Conservation (phyloP, 1,140 invertebrate genomes). For the Coboldia fuscipes region DNA sequence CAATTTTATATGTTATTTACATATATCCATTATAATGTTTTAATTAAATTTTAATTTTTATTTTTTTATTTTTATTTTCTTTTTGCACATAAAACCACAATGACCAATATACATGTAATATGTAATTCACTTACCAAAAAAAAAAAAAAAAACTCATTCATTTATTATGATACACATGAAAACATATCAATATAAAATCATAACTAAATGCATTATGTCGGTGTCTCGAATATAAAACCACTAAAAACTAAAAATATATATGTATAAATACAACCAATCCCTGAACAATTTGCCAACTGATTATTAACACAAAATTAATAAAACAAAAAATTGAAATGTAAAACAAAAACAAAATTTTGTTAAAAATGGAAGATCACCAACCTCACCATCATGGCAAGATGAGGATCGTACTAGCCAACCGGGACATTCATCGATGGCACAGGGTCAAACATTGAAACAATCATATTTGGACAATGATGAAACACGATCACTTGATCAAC, state of each 20-base stretch:
- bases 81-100: conserved; percentile 7
- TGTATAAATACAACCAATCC: too few species aligned
- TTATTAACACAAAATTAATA: too few species aligned
- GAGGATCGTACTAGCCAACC: conserved; percentile 15
- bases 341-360: background rate
- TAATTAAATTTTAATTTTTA: conserved; percentile 9
- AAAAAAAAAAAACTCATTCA: background rate
- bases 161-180: background rate
- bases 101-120: too few species aligned
- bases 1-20: conserved; percentile 3
- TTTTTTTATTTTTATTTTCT: conserved; percentile 6
- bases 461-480: conserved; percentile 8
- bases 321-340: too few species aligned
- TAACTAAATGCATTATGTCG: too few species aligned
- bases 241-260: conserved; percentile 5
- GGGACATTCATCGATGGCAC: conserved; percentile 2
- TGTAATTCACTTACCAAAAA: background rate
- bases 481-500: background rate
- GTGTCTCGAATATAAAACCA: too few species aligned
- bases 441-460: background rate
- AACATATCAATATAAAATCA: conserved; percentile 5
- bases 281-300: too few species aligned
- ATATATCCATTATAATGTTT: background rate
- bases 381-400: conserved; percentile 22
- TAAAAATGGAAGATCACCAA: conserved; percentile 16